A percentile compares a stretch with the other conserved stretches of the same genome.
phyloP scores from a whole-genome alignment of 2,797 vertebrate genomes.

The Trematomus bernacchii region DNA sequence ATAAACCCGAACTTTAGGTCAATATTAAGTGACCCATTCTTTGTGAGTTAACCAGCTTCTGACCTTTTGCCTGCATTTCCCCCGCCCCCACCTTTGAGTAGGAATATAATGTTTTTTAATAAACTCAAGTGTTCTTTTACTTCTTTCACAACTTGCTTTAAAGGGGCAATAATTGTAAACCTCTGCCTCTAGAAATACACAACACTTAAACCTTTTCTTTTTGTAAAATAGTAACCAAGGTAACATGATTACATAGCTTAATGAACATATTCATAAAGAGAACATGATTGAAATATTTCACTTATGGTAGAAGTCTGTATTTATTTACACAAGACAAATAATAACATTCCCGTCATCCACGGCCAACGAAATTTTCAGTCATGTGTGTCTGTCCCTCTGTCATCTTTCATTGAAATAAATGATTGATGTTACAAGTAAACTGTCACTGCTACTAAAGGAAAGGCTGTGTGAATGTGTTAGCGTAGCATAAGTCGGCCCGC shows the following conservation, averaged over 20 bases:
- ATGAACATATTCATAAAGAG: slow-evolving; percentile 12
- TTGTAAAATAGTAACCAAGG: slow-evolving; percentile 14
- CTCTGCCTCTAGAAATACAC: background rate
- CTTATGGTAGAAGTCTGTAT: background rate
- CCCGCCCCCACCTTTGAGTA: background rate
- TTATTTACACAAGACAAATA: slow-evolving; percentile 20
- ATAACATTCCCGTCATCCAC: background rate
- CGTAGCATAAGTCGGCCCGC: background rate
- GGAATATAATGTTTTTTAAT: slow-evolving; percentile 14
- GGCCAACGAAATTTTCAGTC: background rate
- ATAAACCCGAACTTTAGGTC: slow-evolving; percentile 11
- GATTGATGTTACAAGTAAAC: slow-evolving; percentile 8
- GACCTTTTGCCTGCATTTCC: background rate
- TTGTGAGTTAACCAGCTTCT: background rate
- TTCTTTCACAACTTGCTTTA: slow-evolving; percentile 10
- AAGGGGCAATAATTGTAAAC: background rate
- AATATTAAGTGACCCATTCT: background rate
- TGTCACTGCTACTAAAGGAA: background rate
- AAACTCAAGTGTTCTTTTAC: slow-evolving; percentile 2
- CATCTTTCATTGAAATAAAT: slow-evolving; percentile 4
- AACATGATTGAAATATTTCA: background rate
- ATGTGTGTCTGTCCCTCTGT: background rate
- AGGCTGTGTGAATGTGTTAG: background rate
- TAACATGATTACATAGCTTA: slow-evolving; percentile 8
- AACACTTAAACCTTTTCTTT: background rate